Evolutionary conservation across 2,797 vertebrate species (phyloP), one percentile per base, ranked within the genome.

Genomic region (Acipenser transmontanus): DNA sequence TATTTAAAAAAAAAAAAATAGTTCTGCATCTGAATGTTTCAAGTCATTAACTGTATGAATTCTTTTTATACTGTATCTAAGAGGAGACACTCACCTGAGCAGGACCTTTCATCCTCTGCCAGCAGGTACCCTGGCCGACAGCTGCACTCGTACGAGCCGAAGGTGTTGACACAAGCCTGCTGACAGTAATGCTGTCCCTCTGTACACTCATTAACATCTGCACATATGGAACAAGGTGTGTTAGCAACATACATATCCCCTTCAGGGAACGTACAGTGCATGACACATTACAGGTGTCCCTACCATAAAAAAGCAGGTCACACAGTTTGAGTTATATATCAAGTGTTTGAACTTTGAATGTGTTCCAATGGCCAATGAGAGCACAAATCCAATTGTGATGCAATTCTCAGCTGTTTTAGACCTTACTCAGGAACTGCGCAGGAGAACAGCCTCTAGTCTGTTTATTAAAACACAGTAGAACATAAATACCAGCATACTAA

Each of bases 121-220:
- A 74, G 71, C 8, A 74, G 76, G 67, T 80, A 84, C 0, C 85
- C 79, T 1, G 71, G 65, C 47, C 68, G 72, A 73, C 82, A 86
- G 71, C 67, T 64, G 71, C 83, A 86, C 74, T 70, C 78, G 70
- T 76, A 87, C 13, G 83, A 84, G 62, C 84, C 83, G 50, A 86
- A 81, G 1, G 78, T 86, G 80, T 87, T 88, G 69, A 82, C 70
- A 73, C 84, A 89, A 65, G 64, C 78, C 59, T 87, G 84, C 69
- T 78, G 79, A 75, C 84, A 88, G 57, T 12, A 68, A 48, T 76
- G 78, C 61, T 61, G 60, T 34, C 69, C 69, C 65, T 78, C 76
- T 54, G 64, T 68, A 69, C 82, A 86, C 74, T 87, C 81, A 50
- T 86, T 76, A 56, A 86, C 34, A 77, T 87, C 82, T 85, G 68